Conservation (phyloP, 30 jellyfish, hydroid and myxozoan species). For the Hydra vulgaris region DNA sequence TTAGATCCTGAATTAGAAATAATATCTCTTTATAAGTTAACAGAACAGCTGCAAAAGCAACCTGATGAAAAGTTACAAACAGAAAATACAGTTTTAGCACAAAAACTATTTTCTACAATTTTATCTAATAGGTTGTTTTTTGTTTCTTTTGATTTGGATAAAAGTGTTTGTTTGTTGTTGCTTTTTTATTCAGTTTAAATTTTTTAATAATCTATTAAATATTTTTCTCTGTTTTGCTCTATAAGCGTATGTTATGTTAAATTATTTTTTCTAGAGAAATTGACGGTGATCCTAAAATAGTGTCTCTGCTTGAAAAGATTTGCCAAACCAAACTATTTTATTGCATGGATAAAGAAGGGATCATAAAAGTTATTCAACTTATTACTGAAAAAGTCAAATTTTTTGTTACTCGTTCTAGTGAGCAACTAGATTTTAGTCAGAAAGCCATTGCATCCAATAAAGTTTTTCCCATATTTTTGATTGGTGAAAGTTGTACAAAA, state of each 20-base stretch:
- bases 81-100: neutral
- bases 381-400: neutral
- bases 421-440: constrained; percentile 3
- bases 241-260: neutral
- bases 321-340: neutral
- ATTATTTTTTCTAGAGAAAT: neutral
- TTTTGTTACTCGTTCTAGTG: neutral
- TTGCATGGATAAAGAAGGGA: neutral
- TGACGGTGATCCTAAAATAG: neutral
- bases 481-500: constrained; percentile 2
- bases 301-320: neutral
- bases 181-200: neutral
- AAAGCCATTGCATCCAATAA: constrained; percentile 11
- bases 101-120: neutral
- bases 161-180: neutral
- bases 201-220: no score
- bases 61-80: no score
- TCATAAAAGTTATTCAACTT: neutral
- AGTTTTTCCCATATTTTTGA: constrained; percentile 6
- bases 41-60: neutral
- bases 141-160: no score
- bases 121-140: neutral
- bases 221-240: no score
- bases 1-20: neutral
- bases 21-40: neutral